These are phyloP conservation scores for Oncorhynchus tshawytscha DNA, from an alignment of 2,113 vertebrate species.

Conservation along the genomic window DNA sequence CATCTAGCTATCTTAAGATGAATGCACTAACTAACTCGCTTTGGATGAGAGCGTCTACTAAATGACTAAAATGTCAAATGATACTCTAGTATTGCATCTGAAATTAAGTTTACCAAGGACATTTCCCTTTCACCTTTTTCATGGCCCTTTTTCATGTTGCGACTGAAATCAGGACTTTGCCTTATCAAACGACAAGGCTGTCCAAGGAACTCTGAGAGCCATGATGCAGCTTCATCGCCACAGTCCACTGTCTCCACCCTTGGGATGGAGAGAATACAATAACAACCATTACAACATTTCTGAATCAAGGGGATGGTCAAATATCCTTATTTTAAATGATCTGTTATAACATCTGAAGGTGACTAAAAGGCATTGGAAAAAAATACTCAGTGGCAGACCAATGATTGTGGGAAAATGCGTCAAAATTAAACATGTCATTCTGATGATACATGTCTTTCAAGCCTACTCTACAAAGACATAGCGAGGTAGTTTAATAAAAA, in stretches of 20 bases:
- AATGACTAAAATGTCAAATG: no score
- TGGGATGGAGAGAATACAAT: slow-evolving; percentile 12
- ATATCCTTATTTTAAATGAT: no score
- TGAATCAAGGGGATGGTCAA: background rate
- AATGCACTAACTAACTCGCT: no score
- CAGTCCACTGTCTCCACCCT: slow-evolving; percentile 91
- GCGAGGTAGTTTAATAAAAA: background rate
- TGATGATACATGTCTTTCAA: background rate
- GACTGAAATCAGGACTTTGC: slow-evolving; percentile 77
- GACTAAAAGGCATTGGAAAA: no score
- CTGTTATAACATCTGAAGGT: no score
- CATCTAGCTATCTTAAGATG: no score
- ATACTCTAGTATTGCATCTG: background rate
- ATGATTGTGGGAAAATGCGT: no score
- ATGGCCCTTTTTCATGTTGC: slow-evolving; percentile 65
- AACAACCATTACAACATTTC: background rate
- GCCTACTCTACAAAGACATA: slow-evolving; percentile 7
- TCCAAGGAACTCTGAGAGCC: slow-evolving; percentile 85
- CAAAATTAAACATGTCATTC: no score
- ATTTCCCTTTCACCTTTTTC: slow-evolving; percentile 69
- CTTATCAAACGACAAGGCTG: slow-evolving; percentile 84
- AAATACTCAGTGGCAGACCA: background rate
- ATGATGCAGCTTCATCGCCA: slow-evolving; percentile 80
- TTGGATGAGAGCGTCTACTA: no score
- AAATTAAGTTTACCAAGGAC: background rate